Percentiles rank a stretch among this genome's conserved stretches.
phyloP scores from a whole-genome alignment of 2,797 vertebrate genomes.

The Petrocephalus sullivani region DNA sequence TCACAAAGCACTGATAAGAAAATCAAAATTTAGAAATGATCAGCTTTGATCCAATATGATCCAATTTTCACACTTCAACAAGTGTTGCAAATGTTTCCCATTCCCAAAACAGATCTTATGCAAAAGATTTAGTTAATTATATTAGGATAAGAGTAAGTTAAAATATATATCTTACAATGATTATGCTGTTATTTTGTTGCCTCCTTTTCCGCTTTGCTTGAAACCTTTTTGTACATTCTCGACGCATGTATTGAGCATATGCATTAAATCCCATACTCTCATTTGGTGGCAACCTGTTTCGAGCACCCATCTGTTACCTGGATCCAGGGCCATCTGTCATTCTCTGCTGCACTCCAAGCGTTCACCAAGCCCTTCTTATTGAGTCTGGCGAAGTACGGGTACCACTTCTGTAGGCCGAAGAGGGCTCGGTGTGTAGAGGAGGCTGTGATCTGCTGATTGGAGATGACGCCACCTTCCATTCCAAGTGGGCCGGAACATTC shows the following conservation, averaged over 20 bases:
- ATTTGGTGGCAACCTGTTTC: neutral
- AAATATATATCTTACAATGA: neutral
- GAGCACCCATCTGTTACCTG: constrained; percentile 37
- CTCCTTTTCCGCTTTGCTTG: neutral
- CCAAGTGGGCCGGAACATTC: constrained; percentile 93
- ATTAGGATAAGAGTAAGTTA: neutral
- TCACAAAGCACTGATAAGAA: neutral
- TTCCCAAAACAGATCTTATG: neutral
- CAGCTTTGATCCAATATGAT: neutral
- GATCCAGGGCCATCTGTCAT: constrained; percentile 99
- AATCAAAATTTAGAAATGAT: neutral
- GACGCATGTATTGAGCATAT: neutral
- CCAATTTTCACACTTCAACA: neutral
- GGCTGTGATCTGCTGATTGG: constrained; percentile 96
- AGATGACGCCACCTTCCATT: constrained; percentile 98
- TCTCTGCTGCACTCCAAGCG: constrained; percentile 97
- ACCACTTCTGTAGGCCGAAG: constrained; percentile 98
- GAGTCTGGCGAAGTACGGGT: constrained; percentile 92
- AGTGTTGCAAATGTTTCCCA: neutral
- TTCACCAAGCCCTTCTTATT: constrained; percentile 99
- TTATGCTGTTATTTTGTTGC: neutral
- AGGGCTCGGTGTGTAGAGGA: constrained; percentile 97
- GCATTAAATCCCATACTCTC: neutral
- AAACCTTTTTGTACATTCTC: neutral
- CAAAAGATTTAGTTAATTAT: neutral